A percentile compares a stretch with the other conserved stretches of the same genome.
phyloP scores from a whole-genome alignment of 2,888 invertebrate species.

The Aphelenchoides bicaudatus region DNA sequence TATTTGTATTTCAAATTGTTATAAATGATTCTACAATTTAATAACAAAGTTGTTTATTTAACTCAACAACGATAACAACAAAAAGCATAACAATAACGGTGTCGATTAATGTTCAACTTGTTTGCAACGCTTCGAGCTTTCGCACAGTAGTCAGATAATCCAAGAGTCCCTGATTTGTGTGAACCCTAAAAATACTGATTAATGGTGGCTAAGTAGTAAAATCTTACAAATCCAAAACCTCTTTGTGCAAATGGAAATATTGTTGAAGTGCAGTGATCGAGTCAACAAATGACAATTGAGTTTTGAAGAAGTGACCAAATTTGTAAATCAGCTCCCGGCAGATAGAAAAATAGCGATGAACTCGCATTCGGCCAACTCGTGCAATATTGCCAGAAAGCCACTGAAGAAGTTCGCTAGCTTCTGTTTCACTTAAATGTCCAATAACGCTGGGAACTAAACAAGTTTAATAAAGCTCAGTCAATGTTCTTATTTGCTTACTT shows the following conservation, averaged over 20 bases:
- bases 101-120: too few species aligned
- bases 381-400: constrained; percentile 68
- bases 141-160: constrained; percentile 21
- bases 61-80: too few species aligned
- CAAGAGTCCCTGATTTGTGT: constrained; percentile 12
- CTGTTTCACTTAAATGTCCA: constrained; percentile 71
- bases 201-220: neutral
- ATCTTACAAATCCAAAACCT: constrained; percentile 13
- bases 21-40: too few species aligned
- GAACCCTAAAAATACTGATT: neutral
- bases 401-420: constrained; percentile 72
- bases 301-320: constrained; percentile 47
- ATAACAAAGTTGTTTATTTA: too few species aligned
- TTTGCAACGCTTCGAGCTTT: constrained; percentile 2
- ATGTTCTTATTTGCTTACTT: constrained; percentile 67
- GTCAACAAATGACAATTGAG: constrained; percentile 5
- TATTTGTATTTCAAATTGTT: too few species aligned
- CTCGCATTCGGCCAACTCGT: constrained; percentile 72
- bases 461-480: constrained; percentile 1
- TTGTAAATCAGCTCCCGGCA: constrained; percentile 38
- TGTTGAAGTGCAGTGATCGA: constrained; percentile 14
- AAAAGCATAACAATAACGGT: too few species aligned
- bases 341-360: constrained; percentile 74
- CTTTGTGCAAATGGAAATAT: constrained; percentile 6
- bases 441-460: constrained; percentile 75